Evolutionary conservation across 2,888 invertebrate species (phyloP), one percentile per base, ranked within the genome.

Genomic region (Amblyteles armatorius): DNA sequence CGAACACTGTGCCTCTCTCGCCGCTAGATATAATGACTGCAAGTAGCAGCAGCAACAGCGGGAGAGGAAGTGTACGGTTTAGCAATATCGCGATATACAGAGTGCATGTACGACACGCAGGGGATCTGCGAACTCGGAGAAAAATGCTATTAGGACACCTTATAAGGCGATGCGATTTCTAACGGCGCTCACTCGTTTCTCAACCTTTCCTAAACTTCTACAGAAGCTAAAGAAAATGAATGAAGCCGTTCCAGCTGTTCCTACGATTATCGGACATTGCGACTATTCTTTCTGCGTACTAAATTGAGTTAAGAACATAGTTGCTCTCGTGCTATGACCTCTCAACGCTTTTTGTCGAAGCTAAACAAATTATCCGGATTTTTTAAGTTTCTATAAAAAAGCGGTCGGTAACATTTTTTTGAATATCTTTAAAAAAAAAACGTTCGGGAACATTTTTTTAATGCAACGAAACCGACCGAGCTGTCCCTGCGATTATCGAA

Each of bases 31-130:
- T 63, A 63, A 71, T 69, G 67, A 44, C 67, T 68, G 57, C 48
- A 40, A 40, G 40, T 40, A 40, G 40, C 11, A 9, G 40, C 40
- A 40, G 40, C 40, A 79, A 16, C 69, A 60, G 69, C 69, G 29
- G 13, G 48, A 69, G 50, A 79, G 79, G 79, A 79, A 79, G 69
- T 63, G 26, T 36, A 55, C 69, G 79, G 60, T 63, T 79, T 71
- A 63, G 69, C 48, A 79, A 79, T 71, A 79, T 79, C 60, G 69
- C 63, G 36, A 60, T 71, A 50, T 50, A 60, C 69, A 69, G 9
- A 50, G 52, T 29, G 26, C 40, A 67, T 26, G 22, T 26, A 52
- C 36, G n/a, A 1, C 60, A 1, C 16, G 26, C 33, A 26, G 3
- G 13, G 29, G 13, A 63, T 76, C 22, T 6, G 40, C n/a, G 36